Evolutionary conservation across 2,113 vertebrate genomes (phyloP).

Genomic region (Antechinus stuartii): DNA sequence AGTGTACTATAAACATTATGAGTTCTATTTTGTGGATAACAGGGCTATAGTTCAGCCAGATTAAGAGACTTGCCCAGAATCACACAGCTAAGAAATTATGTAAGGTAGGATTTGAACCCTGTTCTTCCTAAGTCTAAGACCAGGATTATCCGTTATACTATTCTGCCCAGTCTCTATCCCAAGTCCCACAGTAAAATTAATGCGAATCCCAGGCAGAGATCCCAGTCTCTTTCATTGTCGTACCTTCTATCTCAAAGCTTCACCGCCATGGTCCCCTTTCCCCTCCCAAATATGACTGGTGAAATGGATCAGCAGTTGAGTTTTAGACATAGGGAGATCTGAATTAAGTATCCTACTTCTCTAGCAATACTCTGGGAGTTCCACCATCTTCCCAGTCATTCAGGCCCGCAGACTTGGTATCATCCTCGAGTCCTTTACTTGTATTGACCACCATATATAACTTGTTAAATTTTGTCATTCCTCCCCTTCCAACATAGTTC

Average conservation of each 20-base stretch:
- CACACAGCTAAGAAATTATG: background rate
- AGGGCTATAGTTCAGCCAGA: background rate
- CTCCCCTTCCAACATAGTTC: background rate
- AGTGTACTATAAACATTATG: too few relatives aligned
- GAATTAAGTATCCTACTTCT: background rate
- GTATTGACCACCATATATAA: too few relatives aligned
- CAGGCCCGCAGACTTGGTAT: background rate
- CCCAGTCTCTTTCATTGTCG: background rate
- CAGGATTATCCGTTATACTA: background rate
- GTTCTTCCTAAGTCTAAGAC: background rate
- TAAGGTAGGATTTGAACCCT: background rate
- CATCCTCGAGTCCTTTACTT: background rate
- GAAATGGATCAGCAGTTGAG: background rate
- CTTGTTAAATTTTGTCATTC: background rate
- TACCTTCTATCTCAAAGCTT: background rate
- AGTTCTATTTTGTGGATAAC: background rate
- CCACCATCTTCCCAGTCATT: background rate
- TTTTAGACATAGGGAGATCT: background rate
- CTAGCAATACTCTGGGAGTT: background rate
- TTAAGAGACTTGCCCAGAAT: background rate
- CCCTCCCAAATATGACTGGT: too few relatives aligned
- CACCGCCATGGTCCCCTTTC: too few relatives aligned
- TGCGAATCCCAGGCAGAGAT: background rate
- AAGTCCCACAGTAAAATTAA: background rate
- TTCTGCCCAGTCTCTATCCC: background rate